phyloP scores from a whole-genome alignment of 2,888 invertebrate genomes.

The Cheilosia grossa region DNA sequence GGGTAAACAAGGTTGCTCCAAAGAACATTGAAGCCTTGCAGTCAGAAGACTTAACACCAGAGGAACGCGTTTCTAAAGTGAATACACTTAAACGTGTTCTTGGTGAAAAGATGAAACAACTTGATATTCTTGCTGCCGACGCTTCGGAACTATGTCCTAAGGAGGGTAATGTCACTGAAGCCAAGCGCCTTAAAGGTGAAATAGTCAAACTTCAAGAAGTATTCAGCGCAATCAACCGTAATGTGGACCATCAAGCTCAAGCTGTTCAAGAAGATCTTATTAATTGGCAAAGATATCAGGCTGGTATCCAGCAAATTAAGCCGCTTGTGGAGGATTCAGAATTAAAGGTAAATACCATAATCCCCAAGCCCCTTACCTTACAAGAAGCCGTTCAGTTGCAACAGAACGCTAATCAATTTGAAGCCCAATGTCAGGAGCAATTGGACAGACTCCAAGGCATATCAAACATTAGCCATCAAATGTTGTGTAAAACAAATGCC shows the following conservation, averaged over 20 bases:
- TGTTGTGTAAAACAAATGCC: conserved; percentile 89
- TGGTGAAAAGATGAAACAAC: conserved; percentile 88
- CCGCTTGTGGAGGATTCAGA: conserved; percentile 96
- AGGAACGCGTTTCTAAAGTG: conserved; percentile 91
- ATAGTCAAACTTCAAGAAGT: conserved; percentile 90
- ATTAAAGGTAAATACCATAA: conserved; percentile 86
- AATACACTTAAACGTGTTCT: conserved; percentile 90
- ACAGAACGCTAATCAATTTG: conserved; percentile 88
- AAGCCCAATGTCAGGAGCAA: conserved; percentile 91
- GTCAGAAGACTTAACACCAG: conserved; percentile 91
- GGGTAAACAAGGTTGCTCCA: conserved; percentile 92
- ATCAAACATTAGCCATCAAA: conserved; percentile 89
- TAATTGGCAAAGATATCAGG: conserved; percentile 94
- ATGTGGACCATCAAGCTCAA: conserved; percentile 90
- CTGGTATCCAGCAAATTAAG: conserved; percentile 90
- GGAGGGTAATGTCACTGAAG: conserved; percentile 88
- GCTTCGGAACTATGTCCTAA: conserved; percentile 88
- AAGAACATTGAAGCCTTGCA: conserved; percentile 89
- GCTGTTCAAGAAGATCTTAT: conserved; percentile 90
- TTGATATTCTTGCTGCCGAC: conserved; percentile 90
- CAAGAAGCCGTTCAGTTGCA: conserved; percentile 92
- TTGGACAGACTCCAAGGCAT: conserved; percentile 89
- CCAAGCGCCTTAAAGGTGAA: conserved; percentile 89
- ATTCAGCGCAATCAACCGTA: conserved; percentile 90
- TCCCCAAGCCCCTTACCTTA: conserved; percentile 89